Base-by-base conservation (phyloP, 1,140 invertebrate species). In the Drosophila pallidifrons region DNA sequence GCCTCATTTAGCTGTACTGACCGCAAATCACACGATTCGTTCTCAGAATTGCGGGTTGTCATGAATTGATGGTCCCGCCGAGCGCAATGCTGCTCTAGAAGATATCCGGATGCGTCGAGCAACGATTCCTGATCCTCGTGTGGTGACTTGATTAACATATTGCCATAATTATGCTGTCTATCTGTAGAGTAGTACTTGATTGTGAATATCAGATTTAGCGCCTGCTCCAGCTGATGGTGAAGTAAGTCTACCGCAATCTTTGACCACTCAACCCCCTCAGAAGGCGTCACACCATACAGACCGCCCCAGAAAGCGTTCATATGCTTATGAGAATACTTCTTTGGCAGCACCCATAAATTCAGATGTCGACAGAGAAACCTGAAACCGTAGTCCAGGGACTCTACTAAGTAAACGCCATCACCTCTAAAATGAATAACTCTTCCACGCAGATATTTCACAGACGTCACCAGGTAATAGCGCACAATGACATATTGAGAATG, bases 311-410 rank as follows among this genome's bases (percentile, higher is more conserved):
- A 4, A 11, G 82, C 11, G 4, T 82, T 6, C 2, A 74, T 8
- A 2, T 49, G 28, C 0, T 30, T 0, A 0, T 13, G 15, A 1
- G 82, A 25, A 10, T 10, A 38, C 0, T 28, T 6, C 1, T 43
- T 1, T 0, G 79, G 83, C 47, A 87, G 5, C 2, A 13, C 4
- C 80, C 73, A 80, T 38, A 87, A 13, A 54, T 80, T 66, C 11
- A 7, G 1, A 0, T n/a, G 7, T 0, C 32, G 7, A 51, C 83
- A 77, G 3, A 46, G 47, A 0, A 87, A 43, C 1, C 10, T 41
- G 13, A 87, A 74, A 5, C 82, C 83, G 16, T 88, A 87, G 30
- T 87, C 83, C 0, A 49, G 1, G 0, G 75, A 41, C 69, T 57
- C 64, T 3, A 87, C 79, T 3, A 82, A 5, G 51, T 82, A 82